Evolutionary conservation across 2,888 invertebrate genomes (phyloP).

Genomic region (Hypena proboscidalis): DNA sequence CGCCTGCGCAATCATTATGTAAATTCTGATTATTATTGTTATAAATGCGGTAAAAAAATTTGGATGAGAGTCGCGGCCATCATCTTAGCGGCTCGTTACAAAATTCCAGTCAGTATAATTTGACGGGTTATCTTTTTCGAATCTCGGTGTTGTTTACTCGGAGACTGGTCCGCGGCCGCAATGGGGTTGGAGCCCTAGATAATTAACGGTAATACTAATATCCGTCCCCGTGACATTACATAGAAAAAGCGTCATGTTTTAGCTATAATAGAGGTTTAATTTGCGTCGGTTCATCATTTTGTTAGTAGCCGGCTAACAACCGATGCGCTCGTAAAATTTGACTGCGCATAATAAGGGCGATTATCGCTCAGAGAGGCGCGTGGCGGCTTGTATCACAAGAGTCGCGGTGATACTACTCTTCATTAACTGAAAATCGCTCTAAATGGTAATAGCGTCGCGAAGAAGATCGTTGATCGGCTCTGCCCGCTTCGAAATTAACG

Average conservation of each 20-base stretch:
- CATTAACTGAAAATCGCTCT: conserved; percentile 80
- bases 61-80: conserved; percentile 53
- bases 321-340: conserved; percentile 82
- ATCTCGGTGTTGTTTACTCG: conserved; percentile 50
- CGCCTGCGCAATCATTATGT: conserved; percentile 81
- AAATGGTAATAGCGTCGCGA: conserved; percentile 73
- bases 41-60: conserved; percentile 63
- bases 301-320: conserved; percentile 73
- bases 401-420: conserved; percentile 67
- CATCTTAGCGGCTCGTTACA: conserved; percentile 61
- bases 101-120: conserved; percentile 62
- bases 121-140: conserved; percentile 56
- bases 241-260: conserved; percentile 62
- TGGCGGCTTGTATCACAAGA: conserved; percentile 64
- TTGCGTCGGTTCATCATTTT: conserved; percentile 73
- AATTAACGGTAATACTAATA: conserved; percentile 63
- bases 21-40: conserved; percentile 72
- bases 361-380: conserved; percentile 69
- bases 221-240: conserved; percentile 61
- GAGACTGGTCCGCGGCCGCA: conserved; percentile 35
- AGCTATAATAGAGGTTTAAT: conserved; percentile 72
- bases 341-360: conserved; percentile 81
- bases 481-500: conserved; percentile 65
- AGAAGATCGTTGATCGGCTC: conserved; percentile 58
- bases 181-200: conserved; percentile 48